Evolutionary conservation across 2,113 vertebrate species (phyloP).

Genomic region (Thomomys bottae): DNA sequence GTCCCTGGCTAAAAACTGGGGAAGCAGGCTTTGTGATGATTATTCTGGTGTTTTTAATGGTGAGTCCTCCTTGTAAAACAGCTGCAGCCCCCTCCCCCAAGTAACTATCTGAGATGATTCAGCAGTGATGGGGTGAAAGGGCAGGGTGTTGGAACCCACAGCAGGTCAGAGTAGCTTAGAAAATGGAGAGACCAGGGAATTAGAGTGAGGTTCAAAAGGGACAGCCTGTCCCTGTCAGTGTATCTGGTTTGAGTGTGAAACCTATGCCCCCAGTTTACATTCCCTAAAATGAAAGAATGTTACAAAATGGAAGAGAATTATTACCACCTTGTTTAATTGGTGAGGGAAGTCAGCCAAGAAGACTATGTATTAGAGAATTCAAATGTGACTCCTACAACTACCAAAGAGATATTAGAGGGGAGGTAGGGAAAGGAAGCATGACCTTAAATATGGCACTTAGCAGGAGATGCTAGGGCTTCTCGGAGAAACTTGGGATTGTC

Average conservation of each 20-base stretch:
- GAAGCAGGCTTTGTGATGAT: not conserved
- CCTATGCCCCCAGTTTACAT: not conserved
- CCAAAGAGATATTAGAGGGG: not conserved
- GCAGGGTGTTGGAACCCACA: not conserved
- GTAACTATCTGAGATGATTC: not conserved
- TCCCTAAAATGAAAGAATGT: not conserved
- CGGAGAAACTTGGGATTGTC: not conserved
- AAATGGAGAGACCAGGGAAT: not conserved
- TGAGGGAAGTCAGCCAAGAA: not conserved
- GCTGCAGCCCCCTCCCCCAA: no score
- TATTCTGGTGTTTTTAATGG: not conserved
- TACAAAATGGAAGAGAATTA: not conserved
- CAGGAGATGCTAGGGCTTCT: not conserved
- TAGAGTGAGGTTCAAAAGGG: not conserved
- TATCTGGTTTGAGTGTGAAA: not conserved
- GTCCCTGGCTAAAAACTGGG: not conserved
- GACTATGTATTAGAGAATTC: not conserved
- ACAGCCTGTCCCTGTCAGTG: not conserved
- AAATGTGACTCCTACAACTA: not conserved
- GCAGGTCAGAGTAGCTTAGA: not conserved
- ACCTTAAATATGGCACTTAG: not conserved
- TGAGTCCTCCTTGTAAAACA: not conserved
- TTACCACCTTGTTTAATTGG: not conserved
- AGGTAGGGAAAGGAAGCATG: not conserved
- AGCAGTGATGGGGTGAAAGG: not conserved